Evolutionary conservation across 1,140 invertebrate genomes (phyloP).

Genomic region (Lanistes nyassanus): DNA sequence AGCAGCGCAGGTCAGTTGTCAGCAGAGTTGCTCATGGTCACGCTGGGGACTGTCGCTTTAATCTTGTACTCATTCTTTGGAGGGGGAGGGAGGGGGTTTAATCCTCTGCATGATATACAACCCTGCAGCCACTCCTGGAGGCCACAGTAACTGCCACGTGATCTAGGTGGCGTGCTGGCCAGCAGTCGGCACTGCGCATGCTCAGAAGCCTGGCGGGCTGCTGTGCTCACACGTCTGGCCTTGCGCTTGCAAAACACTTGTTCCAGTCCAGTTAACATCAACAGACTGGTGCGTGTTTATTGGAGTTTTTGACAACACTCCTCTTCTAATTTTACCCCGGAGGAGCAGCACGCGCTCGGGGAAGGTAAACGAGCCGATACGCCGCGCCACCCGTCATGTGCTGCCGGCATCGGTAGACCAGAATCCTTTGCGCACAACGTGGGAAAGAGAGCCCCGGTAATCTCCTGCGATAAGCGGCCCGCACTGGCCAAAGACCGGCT

Average conservation of each 20-base stretch:
- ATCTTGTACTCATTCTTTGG: no score
- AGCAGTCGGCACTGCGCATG: no score
- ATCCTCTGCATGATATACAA: no score
- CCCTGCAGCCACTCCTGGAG: no score
- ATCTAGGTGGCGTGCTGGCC: no score
- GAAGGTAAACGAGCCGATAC: constrained; percentile 6
- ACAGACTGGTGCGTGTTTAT: background rate
- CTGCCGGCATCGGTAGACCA: constrained; percentile 10
- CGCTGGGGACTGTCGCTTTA: no score
- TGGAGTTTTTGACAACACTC: background rate
- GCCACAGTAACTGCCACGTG: no score
- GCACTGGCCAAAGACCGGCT: background rate
- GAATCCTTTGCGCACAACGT: constrained; percentile 4
- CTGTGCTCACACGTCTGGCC: no score
- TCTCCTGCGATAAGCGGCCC: constrained; percentile 19
- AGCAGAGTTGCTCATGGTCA: no score
- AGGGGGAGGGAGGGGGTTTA: no score
- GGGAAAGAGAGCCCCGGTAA: constrained; percentile 17
- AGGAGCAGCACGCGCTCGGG: background rate
- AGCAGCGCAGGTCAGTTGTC: no score
- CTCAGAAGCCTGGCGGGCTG: no score
- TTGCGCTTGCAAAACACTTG: background rate
- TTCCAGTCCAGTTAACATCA: constrained; percentile 9
- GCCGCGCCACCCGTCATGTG: background rate
- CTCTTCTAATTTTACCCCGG: background rate